A percentile compares a stretch with the other conserved stretches of the same genome.
Conservation (phyloP, 2,113 vertebrate genomes). For the Anser cygnoides region DNA sequence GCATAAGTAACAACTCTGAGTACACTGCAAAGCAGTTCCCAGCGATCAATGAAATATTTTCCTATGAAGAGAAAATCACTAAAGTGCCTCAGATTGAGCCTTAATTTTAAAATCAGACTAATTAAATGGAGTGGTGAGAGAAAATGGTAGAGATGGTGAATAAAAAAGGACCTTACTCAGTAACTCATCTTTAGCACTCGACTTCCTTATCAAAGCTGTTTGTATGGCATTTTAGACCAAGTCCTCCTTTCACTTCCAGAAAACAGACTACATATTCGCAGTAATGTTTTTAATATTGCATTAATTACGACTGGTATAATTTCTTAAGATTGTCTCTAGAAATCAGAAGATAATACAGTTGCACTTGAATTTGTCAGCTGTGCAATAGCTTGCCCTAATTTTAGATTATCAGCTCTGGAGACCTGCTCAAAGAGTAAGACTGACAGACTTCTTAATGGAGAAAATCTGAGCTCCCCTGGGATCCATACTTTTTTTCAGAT, state of each 20-base stretch:
- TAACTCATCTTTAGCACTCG: neutral
- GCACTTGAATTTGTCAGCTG: constrained; percentile 75
- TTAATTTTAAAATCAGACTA: constrained; percentile 5
- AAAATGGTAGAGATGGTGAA: neutral
- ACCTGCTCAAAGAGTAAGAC: constrained; percentile 64
- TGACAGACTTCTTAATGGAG: constrained; percentile 74
- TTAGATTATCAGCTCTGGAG: constrained; percentile 65
- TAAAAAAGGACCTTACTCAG: neutral
- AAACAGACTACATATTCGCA: neutral
- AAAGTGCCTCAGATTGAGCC: neutral
- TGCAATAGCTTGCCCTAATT: constrained; percentile 74
- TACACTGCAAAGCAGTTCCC: neutral
- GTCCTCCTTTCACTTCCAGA: constrained; percentile 9
- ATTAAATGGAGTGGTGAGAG: neutral
- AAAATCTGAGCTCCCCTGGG: constrained; percentile 53
- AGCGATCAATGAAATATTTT: neutral
- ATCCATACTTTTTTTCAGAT: constrained; percentile 56
- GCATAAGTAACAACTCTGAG: neutral
- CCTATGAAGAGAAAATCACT: neutral
- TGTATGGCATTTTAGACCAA: neutral
- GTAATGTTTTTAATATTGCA: constrained; percentile 29
- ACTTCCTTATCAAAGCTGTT: neutral
- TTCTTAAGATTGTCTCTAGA: constrained; percentile 62
- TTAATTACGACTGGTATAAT: constrained; percentile 71
- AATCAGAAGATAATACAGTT: constrained; percentile 68